Percentiles rank a stretch among this genome's conserved stretches.
Evolutionary conservation across 2,888 invertebrate species (phyloP).

Genomic region (Hyles lineata): DNA sequence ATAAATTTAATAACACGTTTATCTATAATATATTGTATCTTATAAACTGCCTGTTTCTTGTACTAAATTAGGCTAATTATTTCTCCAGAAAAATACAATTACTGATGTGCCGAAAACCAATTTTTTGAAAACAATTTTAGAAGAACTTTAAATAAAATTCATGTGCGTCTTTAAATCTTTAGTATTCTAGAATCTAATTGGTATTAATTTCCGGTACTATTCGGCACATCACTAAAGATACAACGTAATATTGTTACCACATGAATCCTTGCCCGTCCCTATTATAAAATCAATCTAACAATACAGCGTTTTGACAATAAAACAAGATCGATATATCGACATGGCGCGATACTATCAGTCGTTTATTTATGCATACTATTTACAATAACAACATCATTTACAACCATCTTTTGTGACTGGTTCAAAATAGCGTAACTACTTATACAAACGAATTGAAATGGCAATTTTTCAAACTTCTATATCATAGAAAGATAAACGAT

Average conservation of each 20-base stretch:
- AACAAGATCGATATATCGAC: constrained; percentile 41
- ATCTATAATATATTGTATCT: constrained; percentile 33
- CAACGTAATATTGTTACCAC: background rate
- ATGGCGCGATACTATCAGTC: constrained; percentile 63
- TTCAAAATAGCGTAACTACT: constrained; percentile 54
- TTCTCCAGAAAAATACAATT: background rate
- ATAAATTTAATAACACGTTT: constrained; percentile 19
- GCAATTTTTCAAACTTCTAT: constrained; percentile 35
- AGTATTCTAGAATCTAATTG: background rate
- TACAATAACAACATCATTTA: constrained; percentile 70
- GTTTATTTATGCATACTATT: constrained; percentile 65
- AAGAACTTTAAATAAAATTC: too few species aligned
- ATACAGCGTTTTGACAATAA: constrained; percentile 13
- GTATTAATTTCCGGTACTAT: background rate
- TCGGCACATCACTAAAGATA: background rate
- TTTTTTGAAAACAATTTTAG: background rate
- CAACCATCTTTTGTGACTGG: constrained; percentile 60
- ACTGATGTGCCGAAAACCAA: background rate
- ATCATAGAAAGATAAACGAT: constrained; percentile 44
- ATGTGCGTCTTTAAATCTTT: background rate
- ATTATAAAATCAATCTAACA: background rate
- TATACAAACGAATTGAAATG: constrained; percentile 44
- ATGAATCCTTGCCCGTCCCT: constrained; percentile 2
- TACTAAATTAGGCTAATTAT: background rate
- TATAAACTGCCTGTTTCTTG: constrained; percentile 10